phyloP scores from a whole-genome alignment of 53 echinoderm and acorn worm genomes.

The Patiria pectinifera region DNA sequence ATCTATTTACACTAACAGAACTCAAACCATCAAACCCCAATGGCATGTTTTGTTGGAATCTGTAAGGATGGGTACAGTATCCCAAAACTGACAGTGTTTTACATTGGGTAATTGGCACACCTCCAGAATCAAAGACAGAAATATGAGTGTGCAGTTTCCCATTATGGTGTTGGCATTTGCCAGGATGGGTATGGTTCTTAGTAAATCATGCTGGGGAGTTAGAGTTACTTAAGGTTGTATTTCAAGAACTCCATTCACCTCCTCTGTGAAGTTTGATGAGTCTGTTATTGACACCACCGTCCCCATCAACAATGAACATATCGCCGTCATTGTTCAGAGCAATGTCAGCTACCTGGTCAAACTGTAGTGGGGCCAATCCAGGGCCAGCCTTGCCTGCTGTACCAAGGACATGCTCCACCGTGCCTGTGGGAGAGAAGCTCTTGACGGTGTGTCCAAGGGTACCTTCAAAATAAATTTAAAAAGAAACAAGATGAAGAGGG shows the following conservation, averaged over 20 bases:
- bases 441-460: conserved; percentile 86
- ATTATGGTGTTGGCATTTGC: too few relatives aligned
- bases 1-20: too few relatives aligned
- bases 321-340: conserved; percentile 74
- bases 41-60: too few relatives aligned
- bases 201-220: too few relatives aligned
- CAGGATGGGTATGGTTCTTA: too few relatives aligned
- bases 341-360: conserved; percentile 92
- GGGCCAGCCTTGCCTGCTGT: conserved; percentile 82
- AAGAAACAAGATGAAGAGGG: neutral
- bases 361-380: conserved; percentile 77
- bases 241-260: conserved; percentile 33
- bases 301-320: conserved; percentile 90
- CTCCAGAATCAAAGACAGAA: too few relatives aligned
- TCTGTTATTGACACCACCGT: conserved; percentile 94
- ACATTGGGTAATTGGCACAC: too few relatives aligned
- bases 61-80: too few relatives aligned
- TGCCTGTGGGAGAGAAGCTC: conserved; percentile 68
- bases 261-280: conserved; percentile 75
- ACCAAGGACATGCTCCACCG: conserved; percentile 64
- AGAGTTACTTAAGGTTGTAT: too few relatives aligned
- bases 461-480: conserved; percentile 55
- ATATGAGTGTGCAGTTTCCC: too few relatives aligned
- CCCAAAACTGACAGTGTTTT: too few relatives aligned
- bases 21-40: too few relatives aligned